phyloP scores from a whole-genome alignment of 1,140 invertebrate genomes.

The Cydia fagiglandana region DNA sequence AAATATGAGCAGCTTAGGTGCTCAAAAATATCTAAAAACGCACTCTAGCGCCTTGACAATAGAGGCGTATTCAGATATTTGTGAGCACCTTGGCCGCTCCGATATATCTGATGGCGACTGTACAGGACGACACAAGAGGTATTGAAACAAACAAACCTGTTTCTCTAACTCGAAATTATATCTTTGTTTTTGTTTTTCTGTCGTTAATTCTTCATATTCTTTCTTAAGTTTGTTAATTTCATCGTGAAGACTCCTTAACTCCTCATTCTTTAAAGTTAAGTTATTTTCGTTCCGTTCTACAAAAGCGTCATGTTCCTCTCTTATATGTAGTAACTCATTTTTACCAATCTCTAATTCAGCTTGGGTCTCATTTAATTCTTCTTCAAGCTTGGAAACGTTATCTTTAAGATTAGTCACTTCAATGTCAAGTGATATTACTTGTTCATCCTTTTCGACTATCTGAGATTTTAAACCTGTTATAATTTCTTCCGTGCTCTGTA shows the following conservation, averaged over 20 bases:
- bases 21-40: no score
- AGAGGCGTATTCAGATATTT: no score
- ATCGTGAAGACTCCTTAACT: conserved; percentile 49
- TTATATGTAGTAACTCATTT: conserved; percentile 54
- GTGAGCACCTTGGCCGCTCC: no score
- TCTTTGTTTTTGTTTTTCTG: conserved; percentile 46
- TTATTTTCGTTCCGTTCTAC: conserved; percentile 47
- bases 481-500: conserved; percentile 51
- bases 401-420: conserved; percentile 51
- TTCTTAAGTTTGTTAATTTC: conserved; percentile 46
- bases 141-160: conserved; percentile 56
- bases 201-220: conserved; percentile 46
- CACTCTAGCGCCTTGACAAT: no score
- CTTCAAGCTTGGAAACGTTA: conserved; percentile 45
- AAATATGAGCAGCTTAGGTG: no score
- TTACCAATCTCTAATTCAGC: conserved; percentile 60
- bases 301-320: conserved; percentile 53
- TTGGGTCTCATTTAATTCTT: conserved; percentile 53
- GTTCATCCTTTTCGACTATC: conserved; percentile 52
- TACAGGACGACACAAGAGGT: conserved; percentile 37
- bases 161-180: conserved; percentile 47
- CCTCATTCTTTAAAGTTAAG: conserved; percentile 53
- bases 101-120: no score
- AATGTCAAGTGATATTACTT: conserved; percentile 52
- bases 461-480: conserved; percentile 51